Conservation (phyloP, 2,113 vertebrate genomes). For the Micronycteris hirsuta region DNA sequence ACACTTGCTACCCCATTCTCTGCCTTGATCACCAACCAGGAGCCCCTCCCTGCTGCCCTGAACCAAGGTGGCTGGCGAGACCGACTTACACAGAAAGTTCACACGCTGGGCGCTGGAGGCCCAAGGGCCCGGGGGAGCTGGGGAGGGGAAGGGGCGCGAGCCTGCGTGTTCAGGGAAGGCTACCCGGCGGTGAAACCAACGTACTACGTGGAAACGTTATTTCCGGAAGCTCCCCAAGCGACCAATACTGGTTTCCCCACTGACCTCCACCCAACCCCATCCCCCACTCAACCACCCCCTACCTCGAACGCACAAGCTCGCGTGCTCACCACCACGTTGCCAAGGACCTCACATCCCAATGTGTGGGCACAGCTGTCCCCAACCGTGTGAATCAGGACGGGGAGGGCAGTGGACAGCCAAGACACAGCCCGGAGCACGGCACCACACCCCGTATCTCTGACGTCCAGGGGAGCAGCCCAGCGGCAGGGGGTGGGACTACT, state of each 20-base stretch:
- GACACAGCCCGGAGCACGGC: fast-evolving
- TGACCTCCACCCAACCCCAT: not conserved
- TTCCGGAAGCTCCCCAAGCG: not conserved
- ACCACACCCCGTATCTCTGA: not conserved
- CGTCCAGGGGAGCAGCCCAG: fast-evolving
- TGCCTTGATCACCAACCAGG: not conserved
- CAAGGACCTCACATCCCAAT: too few species aligned
- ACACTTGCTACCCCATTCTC: not conserved
- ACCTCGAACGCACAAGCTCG: too few species aligned
- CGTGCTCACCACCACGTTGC: fast-evolving
- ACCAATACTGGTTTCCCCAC: not conserved
- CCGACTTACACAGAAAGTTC: not conserved
- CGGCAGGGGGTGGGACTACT: conserved; percentile 50
- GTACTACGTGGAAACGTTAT: not conserved
- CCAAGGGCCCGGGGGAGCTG: not conserved
- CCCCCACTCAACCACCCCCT: not conserved
- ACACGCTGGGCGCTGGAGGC: fast-evolving
- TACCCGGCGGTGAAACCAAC: too few species aligned
- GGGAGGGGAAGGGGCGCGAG: not conserved
- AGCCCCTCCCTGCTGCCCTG: too few species aligned
- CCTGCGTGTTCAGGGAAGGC: too few species aligned
- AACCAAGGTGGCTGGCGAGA: not conserved
- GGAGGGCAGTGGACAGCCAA: not conserved
- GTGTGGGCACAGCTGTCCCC: not conserved
- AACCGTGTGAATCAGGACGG: fast-evolving